phyloP scores from a whole-genome alignment of 2,113 vertebrate species.

The Podarcis muralis region DNA sequence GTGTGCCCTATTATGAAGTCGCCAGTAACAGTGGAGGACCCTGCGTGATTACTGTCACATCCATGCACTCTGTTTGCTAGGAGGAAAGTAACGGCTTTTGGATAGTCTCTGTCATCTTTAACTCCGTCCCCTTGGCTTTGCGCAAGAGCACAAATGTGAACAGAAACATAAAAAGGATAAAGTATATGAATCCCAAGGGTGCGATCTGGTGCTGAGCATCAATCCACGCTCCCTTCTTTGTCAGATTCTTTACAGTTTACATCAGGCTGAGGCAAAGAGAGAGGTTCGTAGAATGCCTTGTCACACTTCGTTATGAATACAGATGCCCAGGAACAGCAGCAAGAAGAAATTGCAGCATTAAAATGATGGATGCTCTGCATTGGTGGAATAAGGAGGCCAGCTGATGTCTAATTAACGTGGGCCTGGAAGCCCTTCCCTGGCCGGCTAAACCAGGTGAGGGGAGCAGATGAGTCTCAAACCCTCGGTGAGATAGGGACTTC shows the following conservation, averaged over 20 bases:
- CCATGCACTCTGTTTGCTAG: constrained; percentile 21
- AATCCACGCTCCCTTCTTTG: constrained; percentile 34
- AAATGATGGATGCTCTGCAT: constrained; percentile 45
- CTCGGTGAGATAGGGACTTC: no score
- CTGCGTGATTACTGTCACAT: neutral
- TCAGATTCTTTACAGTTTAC: constrained; percentile 53
- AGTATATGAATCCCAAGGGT: constrained; percentile 46
- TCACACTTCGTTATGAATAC: constrained; percentile 57
- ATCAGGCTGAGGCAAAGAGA: constrained; percentile 36
- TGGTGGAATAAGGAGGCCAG: constrained; percentile 8
- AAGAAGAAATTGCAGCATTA: constrained; percentile 46
- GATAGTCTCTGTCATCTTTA: constrained; percentile 28
- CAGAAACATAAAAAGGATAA: constrained; percentile 35
- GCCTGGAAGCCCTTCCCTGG: neutral
- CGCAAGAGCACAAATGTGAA: constrained; percentile 29
- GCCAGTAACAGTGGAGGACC: neutral
- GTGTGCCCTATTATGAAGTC: neutral
- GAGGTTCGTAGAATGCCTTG: constrained; percentile 39
- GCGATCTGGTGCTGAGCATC: constrained; percentile 35
- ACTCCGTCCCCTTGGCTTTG: neutral
- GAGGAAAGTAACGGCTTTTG: neutral
- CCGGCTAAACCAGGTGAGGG: no score
- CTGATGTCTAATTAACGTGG: neutral
- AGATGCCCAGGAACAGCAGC: constrained; percentile 45
- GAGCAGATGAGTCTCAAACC: no score